Evolutionary conservation across 1,140 invertebrate species (phyloP).

Genomic region (Halictus rubicundus): DNA sequence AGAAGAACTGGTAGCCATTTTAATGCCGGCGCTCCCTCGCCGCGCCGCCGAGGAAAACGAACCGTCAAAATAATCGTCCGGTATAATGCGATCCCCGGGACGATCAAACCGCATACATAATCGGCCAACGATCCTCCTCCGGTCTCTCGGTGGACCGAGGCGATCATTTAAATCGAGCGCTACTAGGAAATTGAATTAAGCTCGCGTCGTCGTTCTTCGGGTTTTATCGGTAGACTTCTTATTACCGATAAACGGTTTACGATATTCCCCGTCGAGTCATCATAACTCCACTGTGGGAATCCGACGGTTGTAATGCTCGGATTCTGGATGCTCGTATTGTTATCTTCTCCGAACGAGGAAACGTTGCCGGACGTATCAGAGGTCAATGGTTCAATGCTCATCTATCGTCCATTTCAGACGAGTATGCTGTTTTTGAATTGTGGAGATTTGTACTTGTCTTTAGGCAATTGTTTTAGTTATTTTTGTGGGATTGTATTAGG

Average conservation of each 20-base stretch:
- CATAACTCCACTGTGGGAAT: neutral
- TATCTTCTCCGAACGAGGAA: neutral
- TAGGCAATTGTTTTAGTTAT: too few relatives aligned
- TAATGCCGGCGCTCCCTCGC: conserved; percentile 39
- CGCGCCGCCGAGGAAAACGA: conserved; percentile 32
- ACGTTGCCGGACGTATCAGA: too few relatives aligned
- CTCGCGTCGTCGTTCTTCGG: neutral
- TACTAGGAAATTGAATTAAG: conserved; percentile 27
- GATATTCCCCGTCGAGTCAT: neutral
- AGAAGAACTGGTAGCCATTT: conserved; percentile 62
- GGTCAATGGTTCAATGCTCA: too few relatives aligned
- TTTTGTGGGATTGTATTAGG: too few relatives aligned
- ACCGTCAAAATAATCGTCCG: conserved; percentile 56
- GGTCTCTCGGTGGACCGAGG: too few relatives aligned
- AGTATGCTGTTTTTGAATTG: too few relatives aligned
- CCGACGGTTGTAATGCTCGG: neutral
- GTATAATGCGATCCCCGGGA: conserved; percentile 18
- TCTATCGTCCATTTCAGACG: too few relatives aligned
- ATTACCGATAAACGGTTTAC: conserved; percentile 23
- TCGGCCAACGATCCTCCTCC: neutral
- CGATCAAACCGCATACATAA: conserved; percentile 32
- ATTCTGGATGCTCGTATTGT: neutral
- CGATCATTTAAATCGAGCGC: neutral
- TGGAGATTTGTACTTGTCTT: too few relatives aligned
- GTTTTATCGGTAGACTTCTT: neutral